A percentile compares a stretch with the other conserved stretches of the same genome.
Conservation (phyloP, 2,888 invertebrate genomes). For the Cephus nigrinus region DNA sequence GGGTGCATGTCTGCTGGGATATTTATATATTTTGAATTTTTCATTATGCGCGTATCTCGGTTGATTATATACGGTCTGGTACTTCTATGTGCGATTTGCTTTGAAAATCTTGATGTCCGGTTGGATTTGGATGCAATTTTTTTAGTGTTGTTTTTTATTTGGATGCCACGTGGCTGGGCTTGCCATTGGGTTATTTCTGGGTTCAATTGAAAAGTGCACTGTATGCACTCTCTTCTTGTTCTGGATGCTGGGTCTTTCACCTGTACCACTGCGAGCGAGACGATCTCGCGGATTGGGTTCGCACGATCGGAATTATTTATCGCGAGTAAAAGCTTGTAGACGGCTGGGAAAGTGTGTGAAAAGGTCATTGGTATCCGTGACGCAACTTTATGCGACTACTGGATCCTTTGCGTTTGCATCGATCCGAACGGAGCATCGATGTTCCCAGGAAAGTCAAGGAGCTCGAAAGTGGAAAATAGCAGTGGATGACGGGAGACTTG, state of each 20-base stretch:
- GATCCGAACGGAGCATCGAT: background rate
- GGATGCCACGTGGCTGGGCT: too few species aligned
- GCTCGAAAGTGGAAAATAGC: background rate
- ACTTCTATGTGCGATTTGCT: background rate
- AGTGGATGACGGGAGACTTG: background rate
- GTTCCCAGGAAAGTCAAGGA: background rate
- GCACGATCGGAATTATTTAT: constrained; percentile 27
- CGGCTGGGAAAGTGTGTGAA: constrained; percentile 39
- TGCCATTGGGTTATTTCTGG: background rate
- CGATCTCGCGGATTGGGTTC: background rate
- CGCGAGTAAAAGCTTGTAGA: constrained; percentile 43
- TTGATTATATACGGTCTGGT: background rate
- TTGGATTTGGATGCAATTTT: background rate
- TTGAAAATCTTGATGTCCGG: background rate
- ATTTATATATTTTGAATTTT: background rate
- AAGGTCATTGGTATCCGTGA: constrained; percentile 37
- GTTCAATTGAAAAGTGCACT: background rate
- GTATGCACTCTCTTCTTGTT: background rate
- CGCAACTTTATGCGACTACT: constrained; percentile 26
- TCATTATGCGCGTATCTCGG: background rate
- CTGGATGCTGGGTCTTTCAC: background rate
- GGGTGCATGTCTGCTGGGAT: background rate
- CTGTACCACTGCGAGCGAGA: background rate
- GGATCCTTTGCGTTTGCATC: background rate
- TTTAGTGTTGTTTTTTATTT: background rate